phyloP scores from a whole-genome alignment of 2,113 vertebrate species.

The Setophaga coronata region DNA sequence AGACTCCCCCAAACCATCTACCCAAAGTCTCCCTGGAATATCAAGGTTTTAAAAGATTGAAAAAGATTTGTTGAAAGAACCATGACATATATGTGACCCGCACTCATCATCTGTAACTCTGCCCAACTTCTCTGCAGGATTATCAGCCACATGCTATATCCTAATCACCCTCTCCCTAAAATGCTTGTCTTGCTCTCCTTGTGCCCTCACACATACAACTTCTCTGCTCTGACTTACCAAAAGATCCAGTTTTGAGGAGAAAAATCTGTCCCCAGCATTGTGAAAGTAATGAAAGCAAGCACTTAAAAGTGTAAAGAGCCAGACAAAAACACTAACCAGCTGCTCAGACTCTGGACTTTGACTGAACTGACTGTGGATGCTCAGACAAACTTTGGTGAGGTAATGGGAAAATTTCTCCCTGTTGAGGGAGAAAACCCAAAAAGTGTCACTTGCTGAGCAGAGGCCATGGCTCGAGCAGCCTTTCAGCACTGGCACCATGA shows the following conservation, averaged over 20 bases:
- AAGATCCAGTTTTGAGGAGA: not conserved
- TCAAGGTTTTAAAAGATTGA: not conserved
- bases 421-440: not conserved
- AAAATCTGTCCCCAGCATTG: not conserved
- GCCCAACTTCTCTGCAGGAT: not conserved
- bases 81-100: accelerated
- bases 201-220: not conserved
- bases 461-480: not conserved
- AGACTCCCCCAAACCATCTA: not conserved
- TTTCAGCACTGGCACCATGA: not conserved
- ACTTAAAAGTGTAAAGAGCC: not conserved
- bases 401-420: not conserved
- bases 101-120: not conserved
- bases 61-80: not conserved
- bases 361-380: not conserved
- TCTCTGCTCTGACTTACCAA: not conserved
- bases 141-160: not conserved
- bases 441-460: not conserved
- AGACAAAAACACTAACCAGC: not conserved
- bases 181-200: not conserved
- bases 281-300: not conserved
- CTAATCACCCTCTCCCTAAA: not conserved
- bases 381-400: not conserved
- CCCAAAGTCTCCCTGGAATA: not conserved
- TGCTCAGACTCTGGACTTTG: not conserved